Conservation (phyloP, 1,140 invertebrate species). For the Zaprionus africanus region DNA sequence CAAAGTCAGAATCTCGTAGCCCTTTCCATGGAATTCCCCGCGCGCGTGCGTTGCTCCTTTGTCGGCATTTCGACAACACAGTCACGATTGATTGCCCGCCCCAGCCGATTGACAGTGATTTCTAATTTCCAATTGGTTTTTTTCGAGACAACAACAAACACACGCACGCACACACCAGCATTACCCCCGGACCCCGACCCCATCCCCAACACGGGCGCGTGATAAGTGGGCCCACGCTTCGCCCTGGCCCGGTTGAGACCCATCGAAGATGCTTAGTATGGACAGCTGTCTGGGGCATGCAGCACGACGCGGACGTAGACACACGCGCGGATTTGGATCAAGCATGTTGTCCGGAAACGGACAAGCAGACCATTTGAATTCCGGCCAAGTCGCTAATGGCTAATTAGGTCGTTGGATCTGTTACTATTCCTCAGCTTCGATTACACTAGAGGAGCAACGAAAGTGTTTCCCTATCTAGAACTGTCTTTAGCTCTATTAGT, state of each 20-base stretch:
- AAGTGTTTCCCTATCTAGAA: conserved; percentile 2
- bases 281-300: conserved; percentile 14
- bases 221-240: conserved; percentile 60
- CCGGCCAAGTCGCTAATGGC: not conserved
- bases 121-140: conserved; percentile 78
- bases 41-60: conserved; percentile 71
- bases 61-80: conserved; percentile 76
- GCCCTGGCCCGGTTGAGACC: not conserved
- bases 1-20: conserved; percentile 13
- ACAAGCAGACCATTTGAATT: conserved; percentile 1
- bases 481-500: not conserved
- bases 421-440: not conserved
- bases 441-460: not conserved
- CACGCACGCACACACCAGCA: conserved; percentile 27
- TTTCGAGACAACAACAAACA: conserved; percentile 33
- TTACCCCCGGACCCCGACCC: conserved; percentile 51
- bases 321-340: not conserved
- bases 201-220: conserved; percentile 53
- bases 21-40: conserved; percentile 50
- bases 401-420: not conserved
- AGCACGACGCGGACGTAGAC: conserved; percentile 13
- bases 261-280: conserved; percentile 42
- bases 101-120: conserved; percentile 73
- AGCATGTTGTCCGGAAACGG: not conserved
- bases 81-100: conserved; percentile 80